Evolutionary conservation across 2,888 invertebrate genomes (phyloP), one percentile per base, ranked within the genome.

Genomic region (Andricus curvator): DNA sequence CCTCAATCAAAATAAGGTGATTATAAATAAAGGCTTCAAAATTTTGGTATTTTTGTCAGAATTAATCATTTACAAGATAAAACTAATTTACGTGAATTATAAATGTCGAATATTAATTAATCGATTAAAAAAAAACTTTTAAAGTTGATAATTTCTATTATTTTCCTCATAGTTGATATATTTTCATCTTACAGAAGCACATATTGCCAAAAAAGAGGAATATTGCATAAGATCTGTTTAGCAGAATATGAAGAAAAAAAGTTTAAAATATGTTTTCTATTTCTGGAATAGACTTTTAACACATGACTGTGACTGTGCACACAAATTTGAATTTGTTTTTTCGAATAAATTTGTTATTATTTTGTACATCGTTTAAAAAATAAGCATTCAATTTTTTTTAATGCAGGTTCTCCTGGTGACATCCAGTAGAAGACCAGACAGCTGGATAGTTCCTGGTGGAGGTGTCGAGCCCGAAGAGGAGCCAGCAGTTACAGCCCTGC

Each of bases 391-490:
- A 56, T 56, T n/a, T 25, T 25, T 62, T 62, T 22, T 4, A 5
- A 25, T 48, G 51, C 89, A 99, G 99, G 97, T 99, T 88, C 95
- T 99, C 86, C 94, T 99, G 92, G 98, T 99, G 93, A 97, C 98
- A 86, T 98, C 98, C 84, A 98, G 98, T 85, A 95, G 97, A 88
- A 95, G 97, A 89, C 97, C 97, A 4, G 97, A 98, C 92, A 96
- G 97, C 92, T 99, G 99, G 99, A 97, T 99, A 88, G 97, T 99
- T 86, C 99, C 99, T 78, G 99, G 99, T 80, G 99, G 99, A 65
- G 99, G 99, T 62, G 96, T 99, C 80, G 99, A 99, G 93, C 98
- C 98, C 0, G 98, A 99, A 90, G 97, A 97, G 90, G 96, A 96
- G 91, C 96, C 98, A 51, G 96, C 96, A 84, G 96, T 96, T 85